Evolutionary conservation across 2,797 vertebrate genomes (phyloP), one percentile per base, ranked within the genome.

Genomic region (Diglossa cyanea): DNA sequence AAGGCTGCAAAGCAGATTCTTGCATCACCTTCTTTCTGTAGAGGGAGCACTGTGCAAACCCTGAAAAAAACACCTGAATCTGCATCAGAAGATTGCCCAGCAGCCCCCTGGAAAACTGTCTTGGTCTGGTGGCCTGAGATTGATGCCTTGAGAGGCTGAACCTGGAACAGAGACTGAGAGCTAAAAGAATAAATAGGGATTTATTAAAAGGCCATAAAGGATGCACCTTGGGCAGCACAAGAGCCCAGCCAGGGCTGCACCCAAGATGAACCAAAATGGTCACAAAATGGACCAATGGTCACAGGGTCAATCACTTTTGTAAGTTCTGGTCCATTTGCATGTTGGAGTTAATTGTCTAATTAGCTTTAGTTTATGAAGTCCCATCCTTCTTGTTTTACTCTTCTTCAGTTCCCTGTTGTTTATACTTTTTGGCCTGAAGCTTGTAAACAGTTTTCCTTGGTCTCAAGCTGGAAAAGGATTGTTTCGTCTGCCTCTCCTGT

Each of bases 261-360:
- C 18, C 37, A 40, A 30, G 19, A 30, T 8, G 37, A 30, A 30
- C 37, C 37, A 40, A 61, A 61, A 20, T 30, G 58, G 58, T 2
- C 37, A 1, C 26, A 30, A 30, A 61, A 61, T 30, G 26, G 12
- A 19, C 37, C 6, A 40, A 2, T 1, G 58, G 3, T 15, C 18
- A 10, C 3, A 0, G 9, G 26, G 19, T 30, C 19, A 15, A 2
- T 3, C 13, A 21, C 19, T 40, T 21, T 15, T 15, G 2, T 31
- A 15, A 30, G 1, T 21, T 61, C 28, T 31, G 39, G 3, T 40
- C 10, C 37, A 16, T 31, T 61, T 40, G 58, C 19, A 6, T 8
- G 0, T 61, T 61, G 39, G 13, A 61, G 19, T 31, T 61, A 11
- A 40, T 61, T 61, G 10, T 30, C 28, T 4, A 8, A 6, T 31